Conservation (phyloP, 1,140 invertebrate genomes). For the Meloidogyne floridensis region DNA sequence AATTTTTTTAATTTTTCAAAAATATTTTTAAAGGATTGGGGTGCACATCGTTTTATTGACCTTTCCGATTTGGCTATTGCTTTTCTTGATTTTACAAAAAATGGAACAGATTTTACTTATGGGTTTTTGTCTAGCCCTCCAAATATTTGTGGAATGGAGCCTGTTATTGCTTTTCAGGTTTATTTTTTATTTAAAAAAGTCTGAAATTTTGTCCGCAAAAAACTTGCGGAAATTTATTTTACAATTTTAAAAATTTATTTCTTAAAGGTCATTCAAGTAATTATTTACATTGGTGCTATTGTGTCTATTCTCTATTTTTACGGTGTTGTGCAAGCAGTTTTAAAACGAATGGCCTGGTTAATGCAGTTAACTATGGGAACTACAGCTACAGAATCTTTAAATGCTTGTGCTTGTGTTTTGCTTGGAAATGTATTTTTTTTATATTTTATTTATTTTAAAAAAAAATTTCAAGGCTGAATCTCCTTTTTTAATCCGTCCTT, state of each 20-base stretch:
- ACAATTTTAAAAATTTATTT: not conserved
- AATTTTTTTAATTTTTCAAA: not conserved
- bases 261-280: slow-evolving; percentile 67
- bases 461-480: slow-evolving; percentile 71
- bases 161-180: slow-evolving; percentile 73
- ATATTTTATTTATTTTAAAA: slow-evolving; percentile 72
- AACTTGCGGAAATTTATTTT: not conserved
- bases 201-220: not conserved
- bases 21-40: slow-evolving; percentile 67
- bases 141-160: slow-evolving; percentile 74
- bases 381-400: slow-evolving; percentile 86
- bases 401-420: slow-evolving; percentile 85
- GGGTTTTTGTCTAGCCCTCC: slow-evolving; percentile 69
- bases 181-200: slow-evolving; percentile 36
- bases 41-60: slow-evolving; percentile 78
- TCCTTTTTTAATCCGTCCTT: slow-evolving; percentile 84
- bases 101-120: slow-evolving; percentile 82
- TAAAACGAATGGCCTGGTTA: slow-evolving; percentile 20
- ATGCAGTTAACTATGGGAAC: slow-evolving; percentile 71
- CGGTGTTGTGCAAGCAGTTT: slow-evolving; percentile 72
- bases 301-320: slow-evolving; percentile 80
- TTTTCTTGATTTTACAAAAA: slow-evolving; percentile 79
- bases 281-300: slow-evolving; percentile 55
- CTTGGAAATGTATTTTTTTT: slow-evolving; percentile 73
- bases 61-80: slow-evolving; percentile 74